Base-by-base conservation (phyloP, 2,113 vertebrate species). In the Heterotilapia buettikoferi region DNA sequence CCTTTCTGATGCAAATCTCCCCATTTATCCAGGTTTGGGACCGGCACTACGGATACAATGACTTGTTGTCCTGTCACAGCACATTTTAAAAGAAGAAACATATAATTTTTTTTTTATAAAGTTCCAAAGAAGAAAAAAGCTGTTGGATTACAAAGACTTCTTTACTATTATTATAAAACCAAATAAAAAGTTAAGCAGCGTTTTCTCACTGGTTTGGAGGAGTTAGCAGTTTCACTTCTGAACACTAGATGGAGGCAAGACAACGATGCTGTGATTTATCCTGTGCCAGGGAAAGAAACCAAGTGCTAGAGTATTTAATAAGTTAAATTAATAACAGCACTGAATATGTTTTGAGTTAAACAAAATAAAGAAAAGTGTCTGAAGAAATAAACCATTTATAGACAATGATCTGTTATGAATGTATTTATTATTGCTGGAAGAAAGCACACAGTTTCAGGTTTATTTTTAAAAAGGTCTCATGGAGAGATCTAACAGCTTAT, bases 231-330 rank as follows among this genome's bases (percentile, higher is more conserved):
- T 88, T 68, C 19, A 47, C 29, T 4, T 21, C 13, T 59, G 29
- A 92, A 79, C 95, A 90, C 93, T 92, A 95, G 95, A 94, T 94
- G 93, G 93, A 82, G 47, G 45, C 88, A 93, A 8, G 38, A 85
- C 57, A 57, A 83, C 5, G 5, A 26, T n/a, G 38, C 53, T 85
- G 16, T 36, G 11, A 40, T 19, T 85, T 9, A 6, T 19, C 16
- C 24, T 13, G 7, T 24, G 6, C 7, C 10, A 52, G 26, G 45
- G 71, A 40, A 31, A 40, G 16, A 43, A 78, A 61, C 7, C 26
- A 18, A 47, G 26, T 31, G 18, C 11, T 31, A 2, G 56, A 47
- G 24, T 47, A 76, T 19, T 76, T 29, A 76, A 47, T 50, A 19
- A 0, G 9, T 50, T 50, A 29, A 18, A 29, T 18, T 50, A 50